These are phyloP conservation scores for Synergus laeviventris DNA, from an alignment of 2,888 invertebrate species.

Conservation along the genomic window DNA sequence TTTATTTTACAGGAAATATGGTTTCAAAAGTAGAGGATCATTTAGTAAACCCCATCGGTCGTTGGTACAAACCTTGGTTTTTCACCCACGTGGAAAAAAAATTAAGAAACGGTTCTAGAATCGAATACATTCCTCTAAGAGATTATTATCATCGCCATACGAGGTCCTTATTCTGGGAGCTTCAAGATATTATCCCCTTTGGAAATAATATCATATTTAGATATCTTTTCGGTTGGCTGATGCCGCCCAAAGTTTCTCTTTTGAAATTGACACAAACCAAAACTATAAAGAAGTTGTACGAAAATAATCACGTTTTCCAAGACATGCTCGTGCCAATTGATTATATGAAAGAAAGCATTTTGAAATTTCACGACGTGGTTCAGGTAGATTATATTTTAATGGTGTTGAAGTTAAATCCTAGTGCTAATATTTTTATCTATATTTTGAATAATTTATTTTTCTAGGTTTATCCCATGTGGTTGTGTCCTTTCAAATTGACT, in stretches of 20 bases:
- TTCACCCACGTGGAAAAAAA: constrained; percentile 85
- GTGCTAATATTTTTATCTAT: background rate
- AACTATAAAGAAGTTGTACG: constrained; percentile 84
- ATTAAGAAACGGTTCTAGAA: constrained; percentile 67
- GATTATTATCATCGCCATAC: constrained; percentile 92
- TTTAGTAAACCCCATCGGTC: constrained; percentile 85
- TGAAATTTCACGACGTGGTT: constrained; percentile 82
- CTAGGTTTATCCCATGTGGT: constrained; percentile 89
- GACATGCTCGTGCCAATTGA: constrained; percentile 88
- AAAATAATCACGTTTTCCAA: constrained; percentile 87
- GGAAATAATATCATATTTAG: constrained; percentile 87
- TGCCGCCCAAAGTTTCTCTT: constrained; percentile 89
- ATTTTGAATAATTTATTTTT: constrained; percentile 47
- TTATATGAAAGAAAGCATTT: constrained; percentile 79
- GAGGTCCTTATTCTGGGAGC: constrained; percentile 89
- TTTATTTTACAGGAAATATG: constrained; percentile 48
- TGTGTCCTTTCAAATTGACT: constrained; percentile 87
- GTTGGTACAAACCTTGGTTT: constrained; percentile 91
- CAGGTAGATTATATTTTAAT: constrained; percentile 75
- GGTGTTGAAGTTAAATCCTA: too few species aligned
- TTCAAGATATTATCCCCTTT: constrained; percentile 90
- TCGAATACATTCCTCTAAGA: constrained; percentile 86
- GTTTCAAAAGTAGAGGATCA: constrained; percentile 45
- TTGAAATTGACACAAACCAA: constrained; percentile 87
- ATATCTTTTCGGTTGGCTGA: constrained; percentile 86